Base-by-base conservation (phyloP, 1,140 invertebrate species). In the Cardiocondyla obscurior region DNA sequence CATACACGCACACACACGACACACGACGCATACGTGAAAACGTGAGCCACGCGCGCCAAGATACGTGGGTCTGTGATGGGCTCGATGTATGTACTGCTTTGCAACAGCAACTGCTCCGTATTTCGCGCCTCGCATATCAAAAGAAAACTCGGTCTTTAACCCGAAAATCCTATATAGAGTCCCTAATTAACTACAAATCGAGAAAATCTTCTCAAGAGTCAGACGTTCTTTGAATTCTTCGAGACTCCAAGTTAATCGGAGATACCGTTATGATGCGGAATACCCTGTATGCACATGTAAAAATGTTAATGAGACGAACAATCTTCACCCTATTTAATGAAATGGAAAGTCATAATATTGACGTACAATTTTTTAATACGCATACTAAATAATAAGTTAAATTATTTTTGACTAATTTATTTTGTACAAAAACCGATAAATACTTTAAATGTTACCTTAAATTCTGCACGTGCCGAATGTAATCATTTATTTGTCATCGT, bases 281-380 rank as follows among this genome's bases (percentile, higher is more conserved):
- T 62, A 49, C 5, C 36, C 22, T 62, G 57, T 33, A 33, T 60
- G n/a, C n/a, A 74, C 62, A 58, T 42, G 12, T 33, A 62, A 62
- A 74, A 74, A 49, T 33, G 28, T 49, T 22, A 76, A 76, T 62
- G 10, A n/a, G n/a, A 62, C 12, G 39, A 6, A 44, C 22, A 8
- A 33, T 46, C 25, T 49, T 46, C 46, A n/a, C 46, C n/a, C n/a
- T 33, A 44, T 33, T 8, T n/a, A 5, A 33, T n/a, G 30, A 69
- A 12, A 69, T 28, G n/a, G 19, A 69, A 69, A 69, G 30, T 69
- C 16, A 3, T 19, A 67, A 69, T 0, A 6, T 36, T 51, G 16
- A 69, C 33, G 8, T n/a, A 12, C 10, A 30, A 19, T 49, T 6
- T 49, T 67, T 67, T 49, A 25, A 67, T 14, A 14, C 19, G 16